These are phyloP conservation scores for Zaprionus capensis DNA, from an alignment of 1,140 invertebrate genomes.

Conservation along the genomic window DNA sequence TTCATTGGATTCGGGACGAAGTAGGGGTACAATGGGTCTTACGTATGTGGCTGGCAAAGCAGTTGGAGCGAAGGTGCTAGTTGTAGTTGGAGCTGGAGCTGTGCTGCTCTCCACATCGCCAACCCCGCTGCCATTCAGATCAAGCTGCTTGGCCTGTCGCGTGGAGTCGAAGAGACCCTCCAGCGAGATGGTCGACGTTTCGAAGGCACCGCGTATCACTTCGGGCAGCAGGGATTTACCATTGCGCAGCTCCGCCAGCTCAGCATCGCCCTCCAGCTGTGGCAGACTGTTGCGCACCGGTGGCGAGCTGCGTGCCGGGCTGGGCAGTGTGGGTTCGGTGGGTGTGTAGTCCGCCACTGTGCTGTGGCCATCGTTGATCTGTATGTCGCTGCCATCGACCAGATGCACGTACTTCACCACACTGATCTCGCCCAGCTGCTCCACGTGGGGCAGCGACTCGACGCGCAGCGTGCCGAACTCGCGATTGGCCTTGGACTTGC, in stretches of 20 bases:
- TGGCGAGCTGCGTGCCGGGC: conserved; percentile 16
- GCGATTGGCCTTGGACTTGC: conserved; percentile 86
- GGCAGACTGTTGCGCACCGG: conserved; percentile 69
- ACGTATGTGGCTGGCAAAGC: conserved; percentile 57
- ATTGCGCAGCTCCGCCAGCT: conserved; percentile 54
- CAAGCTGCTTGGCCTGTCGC: conserved; percentile 73
- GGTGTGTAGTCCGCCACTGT: conserved; percentile 81
- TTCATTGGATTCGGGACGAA: conserved; percentile 83
- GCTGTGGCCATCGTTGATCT: conserved; percentile 80
- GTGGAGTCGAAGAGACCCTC: conserved; percentile 87
- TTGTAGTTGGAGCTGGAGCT: not conserved
- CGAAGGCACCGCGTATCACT: conserved; percentile 72
- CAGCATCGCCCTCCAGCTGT: conserved; percentile 12
- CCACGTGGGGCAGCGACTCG: conserved; percentile 86
- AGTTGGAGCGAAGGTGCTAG: conserved; percentile 1
- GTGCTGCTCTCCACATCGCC: conserved; percentile 3
- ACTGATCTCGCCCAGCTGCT: conserved; percentile 88
- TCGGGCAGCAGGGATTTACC: conserved; percentile 78
- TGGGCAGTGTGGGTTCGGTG: conserved; percentile 54
- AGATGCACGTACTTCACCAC: conserved; percentile 88
- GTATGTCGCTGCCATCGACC: conserved; percentile 83
- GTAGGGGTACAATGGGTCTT: conserved; percentile 81
- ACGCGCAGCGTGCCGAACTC: conserved; percentile 84
- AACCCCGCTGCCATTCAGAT: conserved; percentile 27
- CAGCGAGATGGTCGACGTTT: conserved; percentile 87